Base-by-base conservation (phyloP, 1,140 invertebrate genomes). In the Tribolium madens region DNA sequence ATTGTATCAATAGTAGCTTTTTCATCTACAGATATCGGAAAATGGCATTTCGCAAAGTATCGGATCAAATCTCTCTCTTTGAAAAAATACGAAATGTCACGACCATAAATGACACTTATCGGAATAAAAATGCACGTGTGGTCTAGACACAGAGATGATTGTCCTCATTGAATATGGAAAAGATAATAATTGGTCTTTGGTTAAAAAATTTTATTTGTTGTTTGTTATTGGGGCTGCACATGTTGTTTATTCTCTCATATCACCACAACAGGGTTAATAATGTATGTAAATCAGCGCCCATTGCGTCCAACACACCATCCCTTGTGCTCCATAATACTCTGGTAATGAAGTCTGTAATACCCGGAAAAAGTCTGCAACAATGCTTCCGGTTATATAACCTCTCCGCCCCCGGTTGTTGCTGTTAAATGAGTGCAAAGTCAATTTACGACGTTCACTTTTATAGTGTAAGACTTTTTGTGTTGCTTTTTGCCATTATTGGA, bases 371-470 rank as follows among this genome's bases (percentile, higher is more conserved):
- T 5, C 26, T n/a, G 26, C 21, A 31, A 64, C 57, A 64, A 64
- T 64, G 26, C 21, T 31, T 33, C 57, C 21, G 21, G 14, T 57
- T n/a, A 21, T 57, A 12, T 31, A 64, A n/a, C 26, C 36, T 42
- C 36, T 42, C 36, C 36, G 36, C 36, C 13, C 31, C n/a, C 26
- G 13, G 21, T 64, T 64, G 21, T 33, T 17, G 52, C 18, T 64
- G 10, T 18, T 64, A 64, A 64, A 64, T 57, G 57, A 64, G 57
- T 64, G 57, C 57, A 64, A 57, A 64, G 57, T 64, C 57, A 64
- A 64, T 64, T 64, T 64, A 64, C 57, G 57, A 64, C 57, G 21
- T 64, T 31, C 57, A 64, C 26, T 64, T 64, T 64, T 64, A 64
- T 64, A 33, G 26, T 31, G 21, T 1, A 33, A 33, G 15, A 18